These are phyloP conservation scores for Glaucopsyche alexis DNA, from an alignment of 2,888 invertebrate species.

Conservation along the genomic window DNA sequence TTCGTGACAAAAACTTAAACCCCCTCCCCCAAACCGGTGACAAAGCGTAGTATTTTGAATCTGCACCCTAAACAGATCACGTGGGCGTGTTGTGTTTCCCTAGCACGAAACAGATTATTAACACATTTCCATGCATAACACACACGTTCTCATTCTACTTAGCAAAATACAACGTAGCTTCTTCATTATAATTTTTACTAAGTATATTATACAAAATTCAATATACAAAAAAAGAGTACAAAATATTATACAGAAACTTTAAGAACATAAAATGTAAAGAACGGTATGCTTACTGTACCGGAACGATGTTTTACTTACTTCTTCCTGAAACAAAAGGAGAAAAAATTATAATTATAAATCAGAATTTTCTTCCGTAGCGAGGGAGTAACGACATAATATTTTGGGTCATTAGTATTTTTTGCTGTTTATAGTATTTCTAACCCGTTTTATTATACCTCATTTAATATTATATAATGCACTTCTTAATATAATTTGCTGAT, in stretches of 20 bases:
- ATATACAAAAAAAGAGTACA: background rate
- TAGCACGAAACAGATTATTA: background rate
- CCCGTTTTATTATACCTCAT: too few species aligned
- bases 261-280: background rate
- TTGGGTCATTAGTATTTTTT: too few species aligned
- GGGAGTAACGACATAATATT: too few species aligned
- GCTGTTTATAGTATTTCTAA: too few species aligned
- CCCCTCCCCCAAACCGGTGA: too few species aligned
- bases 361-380: too few species aligned
- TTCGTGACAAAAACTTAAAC: too few species aligned
- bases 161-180: background rate
- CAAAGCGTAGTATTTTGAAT: too few species aligned
- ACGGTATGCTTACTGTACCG: constrained; percentile 44
- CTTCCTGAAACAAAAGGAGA: constrained; percentile 77
- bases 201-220: background rate
- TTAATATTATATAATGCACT: too few species aligned
- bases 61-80: too few species aligned
- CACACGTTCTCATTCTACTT: background rate
- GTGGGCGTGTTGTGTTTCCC: too few species aligned
- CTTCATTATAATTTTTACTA: background rate
- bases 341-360: constrained; percentile 36
- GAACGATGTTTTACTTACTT: constrained; percentile 77
- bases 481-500: too few species aligned
- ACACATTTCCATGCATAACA: background rate
- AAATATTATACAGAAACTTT: background rate